These are phyloP conservation scores for Amblyraja radiata DNA, from an alignment of 2,797 vertebrate species.

Conservation along the genomic window DNA sequence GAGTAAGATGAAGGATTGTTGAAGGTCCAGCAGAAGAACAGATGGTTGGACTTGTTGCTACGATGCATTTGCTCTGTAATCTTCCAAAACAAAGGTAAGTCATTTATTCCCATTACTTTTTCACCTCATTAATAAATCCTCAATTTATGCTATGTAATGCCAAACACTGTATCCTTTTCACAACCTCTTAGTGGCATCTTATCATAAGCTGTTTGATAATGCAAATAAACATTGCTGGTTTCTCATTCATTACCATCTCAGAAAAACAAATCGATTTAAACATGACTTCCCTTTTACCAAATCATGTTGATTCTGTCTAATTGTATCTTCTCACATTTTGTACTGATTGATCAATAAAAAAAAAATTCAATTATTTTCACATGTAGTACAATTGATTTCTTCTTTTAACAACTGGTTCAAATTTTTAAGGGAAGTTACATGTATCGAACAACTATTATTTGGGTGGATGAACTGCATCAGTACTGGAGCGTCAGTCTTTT, in stretches of 20 bases:
- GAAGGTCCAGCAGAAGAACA: not conserved
- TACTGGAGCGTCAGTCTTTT: not conserved
- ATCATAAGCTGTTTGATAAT: not conserved
- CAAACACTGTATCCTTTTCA: not conserved
- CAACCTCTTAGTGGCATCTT: not conserved
- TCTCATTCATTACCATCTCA: not conserved
- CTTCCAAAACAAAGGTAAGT: not conserved
- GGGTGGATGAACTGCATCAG: not conserved
- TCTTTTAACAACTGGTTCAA: not conserved
- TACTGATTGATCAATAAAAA: not conserved
- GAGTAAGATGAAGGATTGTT: not conserved
- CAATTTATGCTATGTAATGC: not conserved
- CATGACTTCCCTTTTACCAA: not conserved
- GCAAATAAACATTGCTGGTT: not conserved
- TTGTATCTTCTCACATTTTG: not conserved
- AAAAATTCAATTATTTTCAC: not conserved
- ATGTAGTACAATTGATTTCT: not conserved
- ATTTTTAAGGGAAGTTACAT: not conserved
- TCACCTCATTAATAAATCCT: not conserved
- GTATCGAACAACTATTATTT: not conserved
- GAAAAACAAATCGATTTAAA: not conserved
- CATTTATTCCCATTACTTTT: not conserved
- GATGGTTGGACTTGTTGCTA: not conserved
- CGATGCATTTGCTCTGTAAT: not conserved
- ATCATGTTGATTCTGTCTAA: not conserved